Base-by-base conservation (phyloP, 2,797 vertebrate genomes). In the Ibycter americanus region DNA sequence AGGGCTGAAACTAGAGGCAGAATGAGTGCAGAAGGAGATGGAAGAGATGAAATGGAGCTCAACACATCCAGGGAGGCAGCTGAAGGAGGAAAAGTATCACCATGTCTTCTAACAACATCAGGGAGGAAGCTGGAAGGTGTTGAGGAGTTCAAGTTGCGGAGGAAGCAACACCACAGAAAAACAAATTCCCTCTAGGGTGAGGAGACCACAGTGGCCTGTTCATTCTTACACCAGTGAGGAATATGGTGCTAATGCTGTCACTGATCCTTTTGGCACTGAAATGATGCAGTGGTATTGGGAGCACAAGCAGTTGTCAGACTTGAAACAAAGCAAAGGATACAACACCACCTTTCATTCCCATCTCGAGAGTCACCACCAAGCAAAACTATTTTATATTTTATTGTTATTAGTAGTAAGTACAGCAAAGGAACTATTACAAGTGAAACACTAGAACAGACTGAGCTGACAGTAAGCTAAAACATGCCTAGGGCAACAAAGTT, bases 381-480 rank as follows among this genome's bases (percentile, higher is more conserved):
- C 49, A 86, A 83, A 94, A 89, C 22, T 82, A 65, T 91, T 92
- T 68, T 93, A 95, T 96, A 95, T 96, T 95, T 95, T 95, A 94
- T 91, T 95, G 72, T 93, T 94, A 83, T 93, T 97, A 95, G 83
- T 90, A 36, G 31, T 91, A 90, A 94, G 25, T 88, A 88, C 54
- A 84, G 36, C 77, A 55, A 95, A 85, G 77, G 89, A 95, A 32
- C 46, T 84, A 82, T 95, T 95, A 87, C 55, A 93, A 95, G 58
- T 49, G 91, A 93, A 96, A 92, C 65, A 65, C 66, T 90, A 78
- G 66, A 91, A 87, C 34, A 93, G 70, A 63, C 80, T 82, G 89
- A 95, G 49, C 66, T 95, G 93, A 95, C 85, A 96, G 94, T 94
- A 94, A 93, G 82, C 66, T 95, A 89, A 94, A 97, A 88, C 58